phyloP scores from a whole-genome alignment of 2,113 vertebrate species.

The Astatotilapia flaviijosephi region DNA sequence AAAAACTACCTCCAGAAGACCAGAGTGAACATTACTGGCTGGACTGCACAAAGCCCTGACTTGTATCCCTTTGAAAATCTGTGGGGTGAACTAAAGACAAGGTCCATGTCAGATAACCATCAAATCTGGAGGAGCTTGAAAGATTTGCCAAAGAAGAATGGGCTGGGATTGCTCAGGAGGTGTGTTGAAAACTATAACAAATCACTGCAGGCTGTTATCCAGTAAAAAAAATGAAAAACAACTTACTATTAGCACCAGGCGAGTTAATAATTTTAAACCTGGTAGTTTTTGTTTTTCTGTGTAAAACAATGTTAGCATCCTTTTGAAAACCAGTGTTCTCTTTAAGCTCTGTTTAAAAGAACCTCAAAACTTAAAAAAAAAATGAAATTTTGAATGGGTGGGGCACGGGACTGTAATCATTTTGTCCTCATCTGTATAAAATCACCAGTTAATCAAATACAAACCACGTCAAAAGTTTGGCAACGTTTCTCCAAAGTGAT shows the following conservation, averaged over 20 bases:
- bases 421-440: not conserved
- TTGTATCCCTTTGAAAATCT: not conserved
- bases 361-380: rapidly evolving
- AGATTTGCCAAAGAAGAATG: not conserved
- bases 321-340: not conserved
- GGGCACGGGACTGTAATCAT: not conserved
- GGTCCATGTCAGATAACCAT: not conserved
- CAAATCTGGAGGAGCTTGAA: not conserved
- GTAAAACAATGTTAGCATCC: not conserved
- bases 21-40: not conserved
- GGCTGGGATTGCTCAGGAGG: not conserved
- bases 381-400: not conserved
- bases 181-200: not conserved
- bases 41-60: not conserved
- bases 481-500: not conserved
- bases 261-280: not conserved
- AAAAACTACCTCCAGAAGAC: not conserved
- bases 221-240: not conserved
- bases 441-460: not conserved
- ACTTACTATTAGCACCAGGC: not conserved
- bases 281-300: not conserved
- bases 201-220: not conserved
- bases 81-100: not conserved
- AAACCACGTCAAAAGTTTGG: not conserved
- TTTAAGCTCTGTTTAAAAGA: not conserved